Evolutionary conservation across 2,797 vertebrate genomes (phyloP).

Genomic region (Danionella dracula): DNA sequence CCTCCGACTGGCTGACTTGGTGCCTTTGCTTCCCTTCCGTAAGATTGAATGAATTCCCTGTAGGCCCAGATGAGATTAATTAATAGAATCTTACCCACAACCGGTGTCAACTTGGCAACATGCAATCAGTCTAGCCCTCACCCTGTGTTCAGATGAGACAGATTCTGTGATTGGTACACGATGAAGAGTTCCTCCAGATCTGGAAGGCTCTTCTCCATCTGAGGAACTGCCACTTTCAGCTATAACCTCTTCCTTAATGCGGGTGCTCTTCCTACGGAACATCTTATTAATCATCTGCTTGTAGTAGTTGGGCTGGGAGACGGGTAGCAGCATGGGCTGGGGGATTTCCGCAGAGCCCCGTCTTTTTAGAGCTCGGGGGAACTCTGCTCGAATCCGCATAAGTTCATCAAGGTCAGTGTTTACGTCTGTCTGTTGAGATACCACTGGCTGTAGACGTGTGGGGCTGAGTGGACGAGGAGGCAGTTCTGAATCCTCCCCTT

Average conservation of each 20-base stretch:
- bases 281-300: conserved; percentile 82
- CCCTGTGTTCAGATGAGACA: conserved; percentile 40
- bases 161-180: conserved; percentile 20
- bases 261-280: conserved; percentile 58
- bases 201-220: conserved; percentile 57
- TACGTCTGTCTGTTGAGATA: conserved; percentile 73
- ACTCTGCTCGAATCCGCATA: conserved; percentile 76
- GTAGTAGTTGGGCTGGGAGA: conserved; percentile 77
- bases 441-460: conserved; percentile 80
- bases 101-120: not conserved
- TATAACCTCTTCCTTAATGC: conserved; percentile 30
- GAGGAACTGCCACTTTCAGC: conserved; percentile 63
- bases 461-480: conserved; percentile 81
- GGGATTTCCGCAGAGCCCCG: conserved; percentile 77
- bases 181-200: not conserved
- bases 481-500: conserved; percentile 13
- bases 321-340: conserved; percentile 47
- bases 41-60: conserved; percentile 80
- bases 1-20: conserved; percentile 49
- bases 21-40: conserved; percentile 56
- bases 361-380: conserved; percentile 83
- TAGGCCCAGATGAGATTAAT: not conserved
- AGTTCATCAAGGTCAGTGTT: conserved; percentile 67
- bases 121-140: not conserved
- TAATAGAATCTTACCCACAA: not conserved